Base-by-base conservation (phyloP, 2,113 vertebrate genomes). In the Trogon melanurus region DNA sequence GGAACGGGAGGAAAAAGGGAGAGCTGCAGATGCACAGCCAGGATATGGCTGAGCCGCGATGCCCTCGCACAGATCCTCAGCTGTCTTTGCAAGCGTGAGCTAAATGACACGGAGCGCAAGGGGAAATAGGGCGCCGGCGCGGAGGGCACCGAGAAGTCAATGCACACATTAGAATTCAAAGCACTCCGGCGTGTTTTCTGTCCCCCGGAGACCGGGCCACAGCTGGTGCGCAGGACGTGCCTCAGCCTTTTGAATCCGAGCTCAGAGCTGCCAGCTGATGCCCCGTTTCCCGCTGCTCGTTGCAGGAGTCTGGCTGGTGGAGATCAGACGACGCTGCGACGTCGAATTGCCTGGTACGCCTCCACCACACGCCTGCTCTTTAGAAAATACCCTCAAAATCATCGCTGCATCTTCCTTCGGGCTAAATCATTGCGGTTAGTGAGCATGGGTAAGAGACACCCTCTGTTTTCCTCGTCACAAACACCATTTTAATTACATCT, bases 181-280 rank as follows among this genome's bases (percentile, higher is more conserved):
- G 67, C 93, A 96, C 81, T 94, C 66, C 54, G 75, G 26, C 70
- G 71, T 93, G 82, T 73, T 85, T 93, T 93, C 78, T 88, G 27
- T 90, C 75, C 94, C 71, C 60, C 13, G 0, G 44, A 90, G 88
- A 83, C 50, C 11, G 69, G 91, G 94, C 65, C 94, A 83, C 96
- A 97, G 95, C 94, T 97, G 95, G 95, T 51, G 93, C 80, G 67
- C 56, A 83, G 90, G 82, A 85, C 20, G 50, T 58, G 60, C 71
- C 79, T 90, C 75, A 69, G 88, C 25, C 71, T 73, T 95, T 92
- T 65, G 79, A 93, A 86, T 83, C 62, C 29, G 75, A 93, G 73
- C 32, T 65, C 76, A 8, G 44, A 83, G 62, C 79, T 92, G 88
- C 96, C 96, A 96, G 96, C 88, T 96, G 96, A 94, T 94, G 88